These are phyloP conservation scores for Acrobasis consociella DNA, from an alignment of 2,888 invertebrate genomes.

Conservation along the genomic window DNA sequence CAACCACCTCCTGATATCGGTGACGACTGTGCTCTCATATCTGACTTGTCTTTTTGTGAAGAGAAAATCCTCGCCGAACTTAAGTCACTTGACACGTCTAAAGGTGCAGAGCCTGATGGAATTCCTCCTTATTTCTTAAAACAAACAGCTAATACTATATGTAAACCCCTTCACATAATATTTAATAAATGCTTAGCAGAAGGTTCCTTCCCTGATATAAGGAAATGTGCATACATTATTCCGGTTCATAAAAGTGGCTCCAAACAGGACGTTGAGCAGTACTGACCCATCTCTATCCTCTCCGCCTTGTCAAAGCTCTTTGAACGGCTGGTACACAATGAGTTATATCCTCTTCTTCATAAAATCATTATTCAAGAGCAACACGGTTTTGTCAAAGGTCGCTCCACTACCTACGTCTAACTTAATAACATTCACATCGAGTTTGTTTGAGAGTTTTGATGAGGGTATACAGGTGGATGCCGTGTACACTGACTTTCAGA, in stretches of 20 bases:
- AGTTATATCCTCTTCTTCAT: constrained; percentile 28
- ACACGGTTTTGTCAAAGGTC: constrained; percentile 33
- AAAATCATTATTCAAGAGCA: constrained; percentile 30
- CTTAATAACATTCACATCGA: constrained; percentile 25
- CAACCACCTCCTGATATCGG: background rate
- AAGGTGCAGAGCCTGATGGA: background rate
- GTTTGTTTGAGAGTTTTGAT: constrained; percentile 22
- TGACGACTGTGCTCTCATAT: background rate
- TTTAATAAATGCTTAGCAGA: constrained; percentile 1
- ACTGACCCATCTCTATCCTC: too few relatives aligned
- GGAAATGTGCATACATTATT: constrained; percentile 10
- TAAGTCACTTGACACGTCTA: background rate
- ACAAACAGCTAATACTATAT: background rate
- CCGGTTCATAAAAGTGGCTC: constrained; percentile 10
- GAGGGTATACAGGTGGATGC: too few relatives aligned
- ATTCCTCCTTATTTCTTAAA: background rate
- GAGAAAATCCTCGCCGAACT: background rate
- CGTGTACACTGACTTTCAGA: too few relatives aligned
- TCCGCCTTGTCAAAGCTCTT: constrained; percentile 18
- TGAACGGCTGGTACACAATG: constrained; percentile 29
- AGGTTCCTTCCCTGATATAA: background rate
- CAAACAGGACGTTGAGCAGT: constrained; percentile 15
- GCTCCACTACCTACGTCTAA: constrained; percentile 33
- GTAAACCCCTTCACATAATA: background rate
- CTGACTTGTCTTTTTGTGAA: background rate